phyloP scores from a whole-genome alignment of 2,797 vertebrate genomes.

The Spinibarbus caldwelli region DNA sequence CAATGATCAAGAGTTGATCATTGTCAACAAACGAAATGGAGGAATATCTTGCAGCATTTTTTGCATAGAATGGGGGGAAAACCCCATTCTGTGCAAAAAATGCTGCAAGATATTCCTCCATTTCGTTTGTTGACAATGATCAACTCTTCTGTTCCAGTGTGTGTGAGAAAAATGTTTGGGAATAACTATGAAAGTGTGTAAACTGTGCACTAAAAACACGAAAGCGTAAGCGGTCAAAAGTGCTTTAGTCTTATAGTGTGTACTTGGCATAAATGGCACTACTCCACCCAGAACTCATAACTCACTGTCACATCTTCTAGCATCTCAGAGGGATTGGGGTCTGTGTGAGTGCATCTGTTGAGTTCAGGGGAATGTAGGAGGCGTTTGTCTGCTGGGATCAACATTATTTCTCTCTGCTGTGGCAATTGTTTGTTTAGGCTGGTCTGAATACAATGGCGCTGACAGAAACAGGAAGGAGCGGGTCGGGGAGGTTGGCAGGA shows the following conservation, averaged over 20 bases:
- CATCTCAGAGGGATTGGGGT: background rate
- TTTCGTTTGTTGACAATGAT: background rate
- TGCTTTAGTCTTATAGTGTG: background rate
- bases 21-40: background rate
- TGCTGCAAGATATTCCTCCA: background rate
- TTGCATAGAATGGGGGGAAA: background rate
- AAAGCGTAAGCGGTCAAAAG: background rate
- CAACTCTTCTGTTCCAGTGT: background rate
- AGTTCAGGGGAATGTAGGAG: background rate
- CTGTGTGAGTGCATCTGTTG: slow-evolving; percentile 8
- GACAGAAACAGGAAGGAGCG: slow-evolving; percentile 48
- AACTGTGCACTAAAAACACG: background rate
- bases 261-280: background rate
- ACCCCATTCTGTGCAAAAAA: background rate
- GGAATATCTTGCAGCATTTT: background rate
- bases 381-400: background rate
- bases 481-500: background rate
- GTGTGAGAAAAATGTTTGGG: background rate
- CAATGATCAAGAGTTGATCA: background rate
- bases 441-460: slow-evolving; percentile 45
- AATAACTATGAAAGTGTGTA: background rate
- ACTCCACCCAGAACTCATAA: background rate
- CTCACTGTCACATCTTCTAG: background rate
- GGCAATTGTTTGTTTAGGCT: slow-evolving; percentile 3
- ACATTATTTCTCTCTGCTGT: background rate